phyloP scores from a whole-genome alignment of 2,113 vertebrate species.

The Zosterops japonicus region DNA sequence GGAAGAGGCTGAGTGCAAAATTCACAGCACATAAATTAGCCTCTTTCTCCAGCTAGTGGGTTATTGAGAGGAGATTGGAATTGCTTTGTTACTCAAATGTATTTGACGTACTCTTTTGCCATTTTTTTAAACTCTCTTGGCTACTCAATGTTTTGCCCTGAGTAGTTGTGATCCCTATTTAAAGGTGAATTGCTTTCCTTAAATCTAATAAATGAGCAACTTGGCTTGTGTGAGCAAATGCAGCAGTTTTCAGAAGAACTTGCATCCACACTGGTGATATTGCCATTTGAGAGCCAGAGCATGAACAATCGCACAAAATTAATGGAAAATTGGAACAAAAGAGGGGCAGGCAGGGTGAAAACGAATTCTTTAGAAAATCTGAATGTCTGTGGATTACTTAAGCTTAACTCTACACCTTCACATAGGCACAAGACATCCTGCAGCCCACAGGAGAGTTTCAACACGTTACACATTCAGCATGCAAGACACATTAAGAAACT shows the following conservation, averaged over 20 bases:
- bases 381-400: neutral
- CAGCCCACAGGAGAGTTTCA: neutral
- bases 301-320: neutral
- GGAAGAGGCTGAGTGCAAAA: conserved; percentile 54
- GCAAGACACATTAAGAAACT: conserved; percentile 11
- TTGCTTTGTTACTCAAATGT: conserved; percentile 59
- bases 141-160: conserved; percentile 48
- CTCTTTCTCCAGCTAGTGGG: conserved; percentile 54
- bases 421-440: neutral
- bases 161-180: conserved; percentile 32
- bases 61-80: conserved; percentile 58
- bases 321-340: conserved; percentile 33
- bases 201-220: conserved; percentile 34
- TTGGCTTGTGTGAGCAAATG: neutral
- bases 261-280: neutral
- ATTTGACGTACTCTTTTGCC: conserved; percentile 37
- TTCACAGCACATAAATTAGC: conserved; percentile 63
- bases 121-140: conserved; percentile 37
- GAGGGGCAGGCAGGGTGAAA: neutral
- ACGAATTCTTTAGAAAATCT: neutral
- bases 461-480: neutral
- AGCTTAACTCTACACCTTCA: neutral
- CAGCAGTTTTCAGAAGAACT: neutral
- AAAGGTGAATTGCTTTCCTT: conserved; percentile 53
- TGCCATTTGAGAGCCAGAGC: neutral